Base-by-base conservation (phyloP, 37 sponge, comb jelly and placozoan species). In the Eunapius fragilis region DNA sequence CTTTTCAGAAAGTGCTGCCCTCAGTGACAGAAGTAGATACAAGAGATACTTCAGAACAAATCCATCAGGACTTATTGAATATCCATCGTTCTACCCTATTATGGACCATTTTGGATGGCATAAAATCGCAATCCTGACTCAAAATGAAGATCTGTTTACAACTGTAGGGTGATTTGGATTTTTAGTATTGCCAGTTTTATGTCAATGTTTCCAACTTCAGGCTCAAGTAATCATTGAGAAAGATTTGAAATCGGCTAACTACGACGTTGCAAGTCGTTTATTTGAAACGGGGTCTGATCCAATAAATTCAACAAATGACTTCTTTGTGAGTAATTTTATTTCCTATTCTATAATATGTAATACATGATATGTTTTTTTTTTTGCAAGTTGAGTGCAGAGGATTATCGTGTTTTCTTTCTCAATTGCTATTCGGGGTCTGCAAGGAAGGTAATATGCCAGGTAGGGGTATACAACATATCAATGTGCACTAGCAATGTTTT, bases 1-100 rank as follows among this genome's bases (percentile, higher is more conserved):
- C 73, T 73, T 50, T 24, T 72, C 83, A 27, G 28, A 48, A 3
- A 17, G 12, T 27, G n/a, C 67, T 9, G 30, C 74, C 0, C 50
- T 83, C 50, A 83, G 49, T 83, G 74, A 83, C 28, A 83, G 83
- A 17, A 41, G 19, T 22, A 45, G 83, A 26, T 83, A 72, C 58
- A 28, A 19, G 49, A 83, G 73, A 31, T 83, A 27, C 74, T 83
- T 83, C 83, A 50, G 83, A 26, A 73, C 83, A 6, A 22, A 41
- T 26, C 83, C 83, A 26, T 72, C 67, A 27, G 38, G 28, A 47
- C 24, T 3, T 13, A 83, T 48, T 50, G 19, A 36, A 30, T 17
- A 26, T 25, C 74, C 83, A 27, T 50, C 74, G 10, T 37, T 83
- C 25, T 31, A 47, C 31, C 11, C 74, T 38, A 26, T 83, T 0